Percentiles rank a stretch among this genome's conserved stretches.
phyloP scores from a whole-genome alignment of 2,888 invertebrate genomes.

The Pomacea canaliculata region DNA sequence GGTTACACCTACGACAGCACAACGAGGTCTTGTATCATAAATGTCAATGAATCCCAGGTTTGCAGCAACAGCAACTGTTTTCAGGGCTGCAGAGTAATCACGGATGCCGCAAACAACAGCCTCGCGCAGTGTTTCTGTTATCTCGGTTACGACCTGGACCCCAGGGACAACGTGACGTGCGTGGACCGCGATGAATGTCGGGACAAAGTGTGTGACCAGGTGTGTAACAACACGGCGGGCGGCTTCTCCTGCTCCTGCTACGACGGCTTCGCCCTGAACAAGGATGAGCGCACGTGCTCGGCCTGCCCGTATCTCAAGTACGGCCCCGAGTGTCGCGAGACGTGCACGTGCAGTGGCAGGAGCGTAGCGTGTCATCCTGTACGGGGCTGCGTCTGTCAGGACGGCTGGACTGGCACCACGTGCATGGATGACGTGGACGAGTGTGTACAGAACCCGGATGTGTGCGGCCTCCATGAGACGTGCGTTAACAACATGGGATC shows the following conservation, averaged over 20 bases:
- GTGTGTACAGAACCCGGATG: slow-evolving; percentile 23
- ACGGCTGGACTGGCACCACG: slow-evolving; percentile 33
- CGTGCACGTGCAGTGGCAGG: slow-evolving; percentile 31
- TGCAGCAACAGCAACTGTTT: background rate
- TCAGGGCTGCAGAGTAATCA: slow-evolving; percentile 1
- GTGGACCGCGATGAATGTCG: slow-evolving; percentile 27
- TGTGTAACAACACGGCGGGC: slow-evolving; percentile 26
- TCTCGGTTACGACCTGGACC: background rate
- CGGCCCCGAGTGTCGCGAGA: slow-evolving; percentile 30
- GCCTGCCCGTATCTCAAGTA: slow-evolving; percentile 18
- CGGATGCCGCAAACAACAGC: background rate
- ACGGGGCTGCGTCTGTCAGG: slow-evolving; percentile 38
- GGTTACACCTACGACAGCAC: background rate
- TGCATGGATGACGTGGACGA: slow-evolving; percentile 39
- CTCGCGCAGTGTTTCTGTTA: slow-evolving; percentile 7
- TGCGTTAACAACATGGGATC: slow-evolving; percentile 33
- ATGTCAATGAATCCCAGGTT: too few relatives aligned
- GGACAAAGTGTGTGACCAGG: slow-evolving; percentile 19
- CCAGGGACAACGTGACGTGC: background rate
- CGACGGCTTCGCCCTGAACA: slow-evolving; percentile 18
- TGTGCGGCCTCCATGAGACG: slow-evolving; percentile 15
- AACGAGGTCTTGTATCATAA: background rate
- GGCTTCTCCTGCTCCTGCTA: slow-evolving; percentile 26
- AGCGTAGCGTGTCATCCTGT: slow-evolving; percentile 28
- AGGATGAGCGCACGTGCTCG: slow-evolving; percentile 19